A percentile compares a stretch with the other conserved stretches of the same genome.
These are phyloP conservation scores for Tapera naevia DNA, from an alignment of 2,797 vertebrate species.

Conservation along the genomic window DNA sequence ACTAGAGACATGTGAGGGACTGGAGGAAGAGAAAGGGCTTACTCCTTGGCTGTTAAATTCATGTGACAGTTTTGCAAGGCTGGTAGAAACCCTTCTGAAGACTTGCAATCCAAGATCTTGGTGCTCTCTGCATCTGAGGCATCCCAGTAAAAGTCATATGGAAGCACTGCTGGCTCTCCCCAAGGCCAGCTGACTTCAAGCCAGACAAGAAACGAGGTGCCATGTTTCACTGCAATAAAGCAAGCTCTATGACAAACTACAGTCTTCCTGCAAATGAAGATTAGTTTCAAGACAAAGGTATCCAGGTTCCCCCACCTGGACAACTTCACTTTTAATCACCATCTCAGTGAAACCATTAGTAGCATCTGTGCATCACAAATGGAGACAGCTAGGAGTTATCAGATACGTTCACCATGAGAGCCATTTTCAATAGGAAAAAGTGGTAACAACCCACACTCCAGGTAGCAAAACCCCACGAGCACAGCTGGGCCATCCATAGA, in stretches of 20 bases:
- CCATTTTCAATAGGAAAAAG: background rate
- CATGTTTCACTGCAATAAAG: background rate
- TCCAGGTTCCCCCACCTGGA: background rate
- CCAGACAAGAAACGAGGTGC: background rate
- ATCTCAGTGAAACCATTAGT: background rate
- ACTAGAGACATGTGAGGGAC: background rate
- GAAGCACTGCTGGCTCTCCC: background rate
- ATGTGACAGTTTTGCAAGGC: background rate
- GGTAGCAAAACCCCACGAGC: background rate
- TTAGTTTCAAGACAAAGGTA: background rate
- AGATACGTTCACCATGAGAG: rapidly evolving
- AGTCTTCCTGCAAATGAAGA: background rate
- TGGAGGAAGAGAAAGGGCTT: background rate
- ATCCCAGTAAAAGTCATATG: background rate
- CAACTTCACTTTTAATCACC: background rate
- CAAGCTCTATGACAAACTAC: background rate
- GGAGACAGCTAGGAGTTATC: background rate
- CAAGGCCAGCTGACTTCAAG: background rate
- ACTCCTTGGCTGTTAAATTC: background rate
- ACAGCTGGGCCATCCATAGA: background rate
- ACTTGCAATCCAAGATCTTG: background rate
- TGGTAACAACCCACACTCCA: background rate
- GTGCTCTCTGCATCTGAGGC: background rate
- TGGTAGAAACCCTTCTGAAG: background rate
- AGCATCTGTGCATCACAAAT: background rate